These are phyloP conservation scores for Andrena trimmerana DNA, from an alignment of 2,888 invertebrate species.

Conservation along the genomic window DNA sequence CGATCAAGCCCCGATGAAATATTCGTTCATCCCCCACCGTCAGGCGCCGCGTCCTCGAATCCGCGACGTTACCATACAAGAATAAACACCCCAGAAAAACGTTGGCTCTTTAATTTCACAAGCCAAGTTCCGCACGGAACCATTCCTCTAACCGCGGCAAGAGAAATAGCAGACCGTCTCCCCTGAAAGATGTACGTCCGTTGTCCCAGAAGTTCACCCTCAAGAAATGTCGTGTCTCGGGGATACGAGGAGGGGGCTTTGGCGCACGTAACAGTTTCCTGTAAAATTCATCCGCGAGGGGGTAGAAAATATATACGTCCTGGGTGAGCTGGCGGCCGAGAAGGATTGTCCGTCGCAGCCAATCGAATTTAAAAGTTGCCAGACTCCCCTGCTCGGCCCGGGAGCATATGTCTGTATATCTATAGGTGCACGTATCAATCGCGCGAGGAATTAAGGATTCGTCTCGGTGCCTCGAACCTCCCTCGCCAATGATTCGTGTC, in stretches of 20 bases:
- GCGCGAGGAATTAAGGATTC: conserved; percentile 58
- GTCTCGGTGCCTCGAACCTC: conserved; percentile 46
- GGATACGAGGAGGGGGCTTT: neutral
- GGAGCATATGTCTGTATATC: conserved; percentile 11
- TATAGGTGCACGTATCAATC: conserved; percentile 6
- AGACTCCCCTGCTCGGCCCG: neutral
- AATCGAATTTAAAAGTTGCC: conserved; percentile 52
- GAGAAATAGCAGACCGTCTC: conserved; percentile 33
- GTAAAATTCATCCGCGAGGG: conserved; percentile 42
- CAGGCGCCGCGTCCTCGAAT: neutral
- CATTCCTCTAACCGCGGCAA: conserved; percentile 32
- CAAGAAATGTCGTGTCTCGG: conserved; percentile 39
- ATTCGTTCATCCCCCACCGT: neutral
- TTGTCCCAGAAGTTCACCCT: conserved; percentile 37
- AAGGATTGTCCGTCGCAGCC: conserved; percentile 39
- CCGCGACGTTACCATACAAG: neutral
- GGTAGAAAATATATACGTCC: conserved; percentile 26
- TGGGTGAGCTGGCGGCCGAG: conserved; percentile 11
- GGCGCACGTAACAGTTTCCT: conserved; percentile 34
- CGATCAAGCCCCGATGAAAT: too few species aligned
- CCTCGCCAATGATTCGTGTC: conserved; percentile 52
- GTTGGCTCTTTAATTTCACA: conserved; percentile 28
- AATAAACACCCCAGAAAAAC: neutral
- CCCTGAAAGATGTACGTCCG: conserved; percentile 45
- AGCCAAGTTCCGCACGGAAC: neutral